These are phyloP conservation scores for Camelus bactrianus DNA, from an alignment of 2,113 vertebrate genomes.

Conservation along the genomic window DNA sequence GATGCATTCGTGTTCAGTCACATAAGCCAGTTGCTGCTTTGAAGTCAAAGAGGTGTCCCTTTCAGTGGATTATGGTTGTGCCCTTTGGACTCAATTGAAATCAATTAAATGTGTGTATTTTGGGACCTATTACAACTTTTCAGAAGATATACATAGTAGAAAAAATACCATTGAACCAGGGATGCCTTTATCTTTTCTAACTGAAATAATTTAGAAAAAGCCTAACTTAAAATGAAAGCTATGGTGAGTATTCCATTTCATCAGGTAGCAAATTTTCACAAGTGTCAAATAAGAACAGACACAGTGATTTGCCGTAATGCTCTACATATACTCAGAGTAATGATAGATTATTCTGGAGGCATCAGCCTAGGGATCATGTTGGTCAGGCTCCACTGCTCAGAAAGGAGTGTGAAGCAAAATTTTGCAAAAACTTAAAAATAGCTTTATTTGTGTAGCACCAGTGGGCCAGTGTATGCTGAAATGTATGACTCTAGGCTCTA, in stretches of 20 bases:
- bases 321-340: neutral
- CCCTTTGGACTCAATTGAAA: neutral
- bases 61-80: neutral
- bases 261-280: neutral
- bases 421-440: neutral
- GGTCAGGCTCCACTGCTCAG: neutral
- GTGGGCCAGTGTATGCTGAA: neutral
- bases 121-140: neutral
- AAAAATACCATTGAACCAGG: slow-evolving; percentile 23
- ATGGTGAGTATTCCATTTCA: neutral
- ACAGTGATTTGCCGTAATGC: neutral
- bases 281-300: neutral
- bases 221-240: neutral
- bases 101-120: neutral
- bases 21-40: neutral
- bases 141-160: neutral
- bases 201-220: neutral
- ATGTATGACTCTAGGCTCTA: neutral
- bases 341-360: neutral
- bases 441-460: neutral
- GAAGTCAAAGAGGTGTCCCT: neutral
- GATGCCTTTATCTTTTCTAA: neutral
- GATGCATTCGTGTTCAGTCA: neutral
- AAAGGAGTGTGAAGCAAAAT: neutral
- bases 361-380: neutral